phyloP scores from a whole-genome alignment of 2,113 vertebrate genomes.

The Elachura formosa region DNA sequence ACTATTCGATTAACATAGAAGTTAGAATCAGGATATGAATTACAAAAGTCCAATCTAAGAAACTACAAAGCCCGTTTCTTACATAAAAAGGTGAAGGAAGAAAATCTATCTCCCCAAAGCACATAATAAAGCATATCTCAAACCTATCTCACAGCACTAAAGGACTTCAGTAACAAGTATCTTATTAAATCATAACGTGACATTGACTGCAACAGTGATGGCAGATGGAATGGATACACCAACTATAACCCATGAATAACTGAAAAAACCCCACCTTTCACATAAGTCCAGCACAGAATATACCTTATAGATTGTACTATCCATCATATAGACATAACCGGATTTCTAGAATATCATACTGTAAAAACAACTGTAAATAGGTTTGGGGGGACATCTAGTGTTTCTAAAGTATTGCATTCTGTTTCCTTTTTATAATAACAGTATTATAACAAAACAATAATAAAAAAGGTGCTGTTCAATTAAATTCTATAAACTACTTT shows the following conservation, averaged over 20 bases:
- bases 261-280: neutral
- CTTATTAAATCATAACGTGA: neutral
- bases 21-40: neutral
- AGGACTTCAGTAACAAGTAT: neutral
- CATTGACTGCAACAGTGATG: neutral
- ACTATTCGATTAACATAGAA: neutral
- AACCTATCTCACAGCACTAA: neutral
- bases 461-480: neutral
- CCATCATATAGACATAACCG: neutral
- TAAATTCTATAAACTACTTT: neutral
- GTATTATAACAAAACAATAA: neutral
- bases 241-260: neutral
- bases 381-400: slow-evolving; percentile 69
- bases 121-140: too few species aligned
- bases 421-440: neutral
- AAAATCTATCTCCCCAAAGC: neutral
- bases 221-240: neutral
- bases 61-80: neutral
- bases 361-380: slow-evolving; percentile 22
- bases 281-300: neutral
- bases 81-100: neutral
- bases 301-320: neutral
- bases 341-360: neutral
- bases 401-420: slow-evolving; percentile 33
- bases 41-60: neutral